Percentiles rank a stretch among this genome's conserved stretches.
Conservation (phyloP, 1,140 invertebrate species). For the Cotesia vestalis region DNA sequence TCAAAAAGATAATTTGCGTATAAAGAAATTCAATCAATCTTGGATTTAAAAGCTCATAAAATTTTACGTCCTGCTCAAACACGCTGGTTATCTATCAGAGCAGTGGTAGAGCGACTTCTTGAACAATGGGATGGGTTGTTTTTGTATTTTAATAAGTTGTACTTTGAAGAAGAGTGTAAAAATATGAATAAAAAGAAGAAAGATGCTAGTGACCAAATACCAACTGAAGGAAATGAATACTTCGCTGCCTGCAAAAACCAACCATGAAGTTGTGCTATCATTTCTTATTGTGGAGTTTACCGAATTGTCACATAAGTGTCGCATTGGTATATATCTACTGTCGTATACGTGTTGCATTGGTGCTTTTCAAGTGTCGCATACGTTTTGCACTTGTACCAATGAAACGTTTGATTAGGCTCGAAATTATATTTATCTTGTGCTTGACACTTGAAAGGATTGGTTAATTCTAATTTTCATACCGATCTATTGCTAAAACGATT, state of each 20-base stretch:
- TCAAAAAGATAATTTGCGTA: slow-evolving; percentile 49
- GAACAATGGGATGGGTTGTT: slow-evolving; percentile 36
- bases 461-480: too few species aligned
- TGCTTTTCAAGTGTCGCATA: too few species aligned
- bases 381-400: too few species aligned
- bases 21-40: slow-evolving; percentile 39
- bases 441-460: too few species aligned
- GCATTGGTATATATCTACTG: too few species aligned
- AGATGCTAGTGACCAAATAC: slow-evolving; percentile 18
- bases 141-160: slow-evolving; percentile 28
- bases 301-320: not conserved
- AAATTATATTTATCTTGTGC: too few species aligned
- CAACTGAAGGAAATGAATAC: slow-evolving; percentile 34
- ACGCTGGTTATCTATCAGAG: slow-evolving; percentile 35
- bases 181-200: not conserved
- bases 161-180: not conserved
- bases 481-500: too few species aligned
- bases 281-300: slow-evolving; percentile 41
- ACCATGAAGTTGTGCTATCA: slow-evolving; percentile 39
- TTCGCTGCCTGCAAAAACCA: slow-evolving; percentile 34
- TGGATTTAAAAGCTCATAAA: slow-evolving; percentile 36
- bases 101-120: slow-evolving; percentile 33
- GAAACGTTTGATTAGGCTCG: too few species aligned
- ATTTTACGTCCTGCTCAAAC: slow-evolving; percentile 36
- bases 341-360: too few species aligned